A percentile compares a stretch with the other conserved stretches of the same genome.
These are phyloP conservation scores for Labeo catla DNA, from an alignment of 2,113 vertebrate genomes.

Conservation along the genomic window DNA sequence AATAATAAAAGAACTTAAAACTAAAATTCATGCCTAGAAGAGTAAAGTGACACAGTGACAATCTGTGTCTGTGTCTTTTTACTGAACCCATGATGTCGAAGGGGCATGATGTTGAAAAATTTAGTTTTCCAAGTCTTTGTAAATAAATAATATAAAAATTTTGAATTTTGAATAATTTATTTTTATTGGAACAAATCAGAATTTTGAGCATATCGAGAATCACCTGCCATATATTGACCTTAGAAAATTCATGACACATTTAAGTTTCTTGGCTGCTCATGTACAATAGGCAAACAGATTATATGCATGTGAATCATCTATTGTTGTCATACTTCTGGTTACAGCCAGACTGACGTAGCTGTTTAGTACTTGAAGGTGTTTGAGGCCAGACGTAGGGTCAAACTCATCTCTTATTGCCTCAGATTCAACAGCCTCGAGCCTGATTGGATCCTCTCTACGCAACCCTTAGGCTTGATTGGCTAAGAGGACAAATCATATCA, in stretches of 20 bases:
- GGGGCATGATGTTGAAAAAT: no score
- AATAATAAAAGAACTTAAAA: background rate
- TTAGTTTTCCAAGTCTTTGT: no score
- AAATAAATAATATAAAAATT: no score
- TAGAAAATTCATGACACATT: background rate
- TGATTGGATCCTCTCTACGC: constrained; percentile 28
- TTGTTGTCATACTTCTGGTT: constrained; percentile 20
- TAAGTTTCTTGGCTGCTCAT: background rate
- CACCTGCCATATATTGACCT: background rate
- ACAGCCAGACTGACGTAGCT: background rate
- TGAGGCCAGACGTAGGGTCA: constrained; percentile 38
- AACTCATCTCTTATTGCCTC: constrained; percentile 48
- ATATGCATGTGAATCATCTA: background rate
- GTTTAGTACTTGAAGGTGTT: constrained; percentile 4
- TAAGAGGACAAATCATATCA: constrained; percentile 40
- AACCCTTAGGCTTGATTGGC: constrained; percentile 35
- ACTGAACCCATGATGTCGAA: no score
- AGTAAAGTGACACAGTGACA: background rate
- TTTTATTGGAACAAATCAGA: background rate
- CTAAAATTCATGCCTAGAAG: background rate
- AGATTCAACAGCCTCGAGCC: constrained; percentile 16
- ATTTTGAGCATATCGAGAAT: background rate
- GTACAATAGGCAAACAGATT: background rate
- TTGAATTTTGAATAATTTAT: background rate
- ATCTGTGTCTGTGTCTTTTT: no score